A percentile compares a stretch with the other conserved stretches of the same genome.
Conservation (phyloP, 1,140 invertebrate species). For the Zaprionus nigranus region DNA sequence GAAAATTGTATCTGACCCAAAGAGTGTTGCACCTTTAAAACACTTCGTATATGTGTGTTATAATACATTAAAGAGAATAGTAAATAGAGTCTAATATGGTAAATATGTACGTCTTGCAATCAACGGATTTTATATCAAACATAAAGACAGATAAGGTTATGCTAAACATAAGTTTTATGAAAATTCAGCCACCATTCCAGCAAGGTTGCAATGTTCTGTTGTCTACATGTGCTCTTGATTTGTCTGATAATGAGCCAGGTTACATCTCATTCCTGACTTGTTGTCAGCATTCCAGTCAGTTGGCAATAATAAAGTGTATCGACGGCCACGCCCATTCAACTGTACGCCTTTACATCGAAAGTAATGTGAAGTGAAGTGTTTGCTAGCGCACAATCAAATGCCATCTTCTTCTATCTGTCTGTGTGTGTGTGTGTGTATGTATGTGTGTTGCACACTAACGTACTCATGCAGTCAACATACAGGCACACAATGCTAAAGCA, state of each 20-base stretch:
- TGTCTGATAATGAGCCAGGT: slow-evolving; percentile 28
- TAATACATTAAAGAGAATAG: background rate
- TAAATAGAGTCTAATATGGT: background rate
- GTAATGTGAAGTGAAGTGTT: slow-evolving; percentile 74
- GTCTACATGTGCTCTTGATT: slow-evolving; percentile 34
- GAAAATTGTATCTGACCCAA: slow-evolving; percentile 18
- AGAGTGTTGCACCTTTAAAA: slow-evolving; percentile 29
- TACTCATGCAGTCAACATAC: slow-evolving; percentile 15
- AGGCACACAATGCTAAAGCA: slow-evolving; percentile 31
- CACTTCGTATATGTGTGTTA: too few species aligned
- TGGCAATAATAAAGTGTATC: slow-evolving; percentile 75
- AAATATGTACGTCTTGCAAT: background rate
- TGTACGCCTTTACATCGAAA: slow-evolving; percentile 20
- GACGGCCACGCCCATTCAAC: slow-evolving; percentile 50
- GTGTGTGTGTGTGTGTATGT: slow-evolving; percentile 29
- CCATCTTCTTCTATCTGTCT: slow-evolving; percentile 24
- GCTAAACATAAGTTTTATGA: background rate
- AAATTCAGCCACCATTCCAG: background rate
- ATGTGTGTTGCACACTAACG: slow-evolving; percentile 5
- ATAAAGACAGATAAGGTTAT: too few species aligned
- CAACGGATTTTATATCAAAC: too few species aligned
- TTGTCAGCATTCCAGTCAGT: slow-evolving; percentile 55
- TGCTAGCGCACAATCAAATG: slow-evolving; percentile 64
- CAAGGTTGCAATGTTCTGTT: background rate
- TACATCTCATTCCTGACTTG: slow-evolving; percentile 1